phyloP scores from a whole-genome alignment of 2,797 vertebrate species.

The Argya squamiceps region DNA sequence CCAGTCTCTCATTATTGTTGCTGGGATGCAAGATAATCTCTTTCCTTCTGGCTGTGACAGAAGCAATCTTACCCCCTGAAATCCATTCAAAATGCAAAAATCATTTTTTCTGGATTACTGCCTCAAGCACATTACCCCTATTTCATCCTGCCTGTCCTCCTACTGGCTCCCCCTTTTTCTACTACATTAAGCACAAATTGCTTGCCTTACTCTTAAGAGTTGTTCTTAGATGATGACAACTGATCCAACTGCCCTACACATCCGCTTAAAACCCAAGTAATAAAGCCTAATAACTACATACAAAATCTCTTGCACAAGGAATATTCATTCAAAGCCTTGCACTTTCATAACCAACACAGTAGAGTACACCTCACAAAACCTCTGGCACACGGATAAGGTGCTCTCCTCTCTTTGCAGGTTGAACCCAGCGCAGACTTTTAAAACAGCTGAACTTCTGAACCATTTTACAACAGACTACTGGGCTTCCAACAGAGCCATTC shows the following conservation, averaged over 20 bases:
- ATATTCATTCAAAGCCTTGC: not conserved
- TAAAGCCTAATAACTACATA: not conserved
- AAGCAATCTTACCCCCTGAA: constrained; percentile 9
- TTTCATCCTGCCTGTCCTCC: constrained; percentile 19
- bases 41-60: constrained; percentile 4
- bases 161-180: constrained; percentile 27
- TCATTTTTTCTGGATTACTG: constrained; percentile 43
- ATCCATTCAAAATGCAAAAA: constrained; percentile 63
- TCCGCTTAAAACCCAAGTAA: constrained; percentile 35
- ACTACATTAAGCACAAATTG: constrained; percentile 55
- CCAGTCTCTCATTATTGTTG: not conserved
- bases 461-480: not conserved
- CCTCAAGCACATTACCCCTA: constrained; percentile 16
- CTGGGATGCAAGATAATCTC: not conserved
- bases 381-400: rapidly evolving
- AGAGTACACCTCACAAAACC: not conserved
- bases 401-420: not conserved
- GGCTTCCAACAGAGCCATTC: not conserved
- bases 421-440: not conserved
- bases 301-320: not conserved
- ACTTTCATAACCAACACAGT: not conserved
- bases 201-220: constrained; percentile 32
- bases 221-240: constrained; percentile 12
- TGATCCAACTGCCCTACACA: not conserved
- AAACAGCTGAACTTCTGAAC: not conserved